Evolutionary conservation across 2,797 vertebrate species (phyloP).

Genomic region (Falco rusticolus): DNA sequence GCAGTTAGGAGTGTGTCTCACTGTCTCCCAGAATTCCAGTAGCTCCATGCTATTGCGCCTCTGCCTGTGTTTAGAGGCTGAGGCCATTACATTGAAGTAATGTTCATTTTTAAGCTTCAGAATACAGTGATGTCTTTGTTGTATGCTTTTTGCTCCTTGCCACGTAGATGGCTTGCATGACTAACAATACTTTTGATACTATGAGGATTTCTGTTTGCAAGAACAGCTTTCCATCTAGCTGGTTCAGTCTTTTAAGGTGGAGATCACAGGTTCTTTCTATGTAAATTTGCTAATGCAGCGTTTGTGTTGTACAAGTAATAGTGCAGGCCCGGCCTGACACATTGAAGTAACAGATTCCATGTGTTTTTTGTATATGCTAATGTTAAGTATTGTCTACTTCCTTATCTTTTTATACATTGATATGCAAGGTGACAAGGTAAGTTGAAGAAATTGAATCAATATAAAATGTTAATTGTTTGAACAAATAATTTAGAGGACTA

Average conservation of each 20-base stretch:
- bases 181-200: neutral
- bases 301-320: neutral
- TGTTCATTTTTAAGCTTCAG: neutral
- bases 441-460: neutral
- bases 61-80: neutral
- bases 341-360: neutral
- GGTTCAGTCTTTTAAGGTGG: neutral
- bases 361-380: neutral
- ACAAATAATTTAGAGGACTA: neutral
- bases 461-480: neutral
- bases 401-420: neutral
- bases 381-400: neutral
- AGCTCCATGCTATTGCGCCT: neutral
- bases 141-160: neutral
- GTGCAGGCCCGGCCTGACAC: neutral
- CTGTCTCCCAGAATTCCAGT: neutral
- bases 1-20: neutral
- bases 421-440: neutral
- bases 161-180: accelerated
- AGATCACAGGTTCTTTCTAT: neutral
- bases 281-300: neutral
- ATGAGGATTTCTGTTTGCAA: neutral
- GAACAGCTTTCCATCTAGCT: neutral
- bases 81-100: neutral
- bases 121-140: neutral